These are phyloP conservation scores for Thaleichthys pacificus DNA, from an alignment of 2,797 vertebrate species.

Conservation along the genomic window DNA sequence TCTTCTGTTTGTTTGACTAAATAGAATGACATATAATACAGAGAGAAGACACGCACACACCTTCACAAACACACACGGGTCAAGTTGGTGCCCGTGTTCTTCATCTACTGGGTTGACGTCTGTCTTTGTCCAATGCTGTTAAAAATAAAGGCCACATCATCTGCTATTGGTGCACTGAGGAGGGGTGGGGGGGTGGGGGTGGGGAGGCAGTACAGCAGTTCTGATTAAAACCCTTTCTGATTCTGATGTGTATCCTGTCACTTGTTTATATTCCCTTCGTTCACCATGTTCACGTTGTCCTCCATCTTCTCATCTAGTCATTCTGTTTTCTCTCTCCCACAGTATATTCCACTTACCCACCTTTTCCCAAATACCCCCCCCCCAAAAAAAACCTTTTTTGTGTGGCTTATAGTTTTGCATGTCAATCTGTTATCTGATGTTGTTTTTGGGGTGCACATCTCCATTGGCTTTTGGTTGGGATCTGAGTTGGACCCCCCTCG, in stretches of 20 bases:
- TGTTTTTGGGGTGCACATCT: not conserved
- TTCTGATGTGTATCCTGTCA: not conserved
- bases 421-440: not conserved
- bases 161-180: not conserved
- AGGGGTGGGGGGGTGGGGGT: too few relatives aligned
- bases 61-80: not conserved
- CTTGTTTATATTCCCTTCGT: not conserved
- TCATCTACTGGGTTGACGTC: constrained; percentile 5
- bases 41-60: not conserved
- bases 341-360: not conserved
- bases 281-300: not conserved
- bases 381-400: not conserved
- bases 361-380: too few relatives aligned
- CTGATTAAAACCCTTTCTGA: not conserved
- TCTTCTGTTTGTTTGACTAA: not conserved
- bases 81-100: constrained; percentile 4
- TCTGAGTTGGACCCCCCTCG: not conserved
- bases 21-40: not conserved
- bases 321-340: not conserved
- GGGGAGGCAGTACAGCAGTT: not conserved
- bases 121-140: not conserved
- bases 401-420: constrained; percentile 20
- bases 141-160: not conserved
- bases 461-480: not conserved
- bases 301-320: not conserved